A percentile compares a stretch with the other conserved stretches of the same genome.
These are phyloP conservation scores for Neotragus moschatus DNA, from an alignment of 2,113 vertebrate genomes.

Conservation along the genomic window DNA sequence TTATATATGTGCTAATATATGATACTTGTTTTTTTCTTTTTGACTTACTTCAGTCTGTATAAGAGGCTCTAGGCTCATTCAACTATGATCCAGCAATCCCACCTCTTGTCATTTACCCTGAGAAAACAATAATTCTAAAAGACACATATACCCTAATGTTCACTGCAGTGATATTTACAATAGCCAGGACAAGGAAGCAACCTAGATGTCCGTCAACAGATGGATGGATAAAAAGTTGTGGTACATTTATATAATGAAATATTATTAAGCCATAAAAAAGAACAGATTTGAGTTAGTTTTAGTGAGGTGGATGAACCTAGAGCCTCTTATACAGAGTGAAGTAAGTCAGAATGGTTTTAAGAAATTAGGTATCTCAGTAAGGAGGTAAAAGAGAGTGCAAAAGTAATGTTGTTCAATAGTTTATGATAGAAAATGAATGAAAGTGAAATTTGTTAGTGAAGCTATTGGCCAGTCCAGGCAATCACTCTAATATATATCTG, in stretches of 20 bases:
- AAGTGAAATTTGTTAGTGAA: not conserved
- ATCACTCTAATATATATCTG: conserved; percentile 1
- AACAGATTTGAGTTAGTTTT: not conserved
- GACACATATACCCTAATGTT: not conserved
- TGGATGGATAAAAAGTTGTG: not conserved
- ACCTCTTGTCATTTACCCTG: not conserved
- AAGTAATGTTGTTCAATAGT: not conserved
- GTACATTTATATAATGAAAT: not conserved
- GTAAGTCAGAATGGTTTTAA: not conserved
- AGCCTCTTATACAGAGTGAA: not conserved
- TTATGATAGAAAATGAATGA: conserved; percentile 12
- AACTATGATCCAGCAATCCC: not conserved
- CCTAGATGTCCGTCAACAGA: not conserved
- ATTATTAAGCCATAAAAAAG: not conserved
- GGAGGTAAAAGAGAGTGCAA: not conserved
- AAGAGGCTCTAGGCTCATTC: not conserved
- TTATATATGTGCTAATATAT: not conserved
- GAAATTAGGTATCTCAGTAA: not conserved
- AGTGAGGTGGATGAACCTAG: not conserved
- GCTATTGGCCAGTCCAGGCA: not conserved
- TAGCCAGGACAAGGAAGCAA: not conserved
- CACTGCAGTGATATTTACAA: not conserved
- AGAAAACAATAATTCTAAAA: not conserved
- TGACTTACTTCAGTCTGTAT: not conserved
- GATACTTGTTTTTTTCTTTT: not conserved